Evolutionary conservation across 2,888 invertebrate genomes (phyloP).

Genomic region (Eilema sororculum): DNA sequence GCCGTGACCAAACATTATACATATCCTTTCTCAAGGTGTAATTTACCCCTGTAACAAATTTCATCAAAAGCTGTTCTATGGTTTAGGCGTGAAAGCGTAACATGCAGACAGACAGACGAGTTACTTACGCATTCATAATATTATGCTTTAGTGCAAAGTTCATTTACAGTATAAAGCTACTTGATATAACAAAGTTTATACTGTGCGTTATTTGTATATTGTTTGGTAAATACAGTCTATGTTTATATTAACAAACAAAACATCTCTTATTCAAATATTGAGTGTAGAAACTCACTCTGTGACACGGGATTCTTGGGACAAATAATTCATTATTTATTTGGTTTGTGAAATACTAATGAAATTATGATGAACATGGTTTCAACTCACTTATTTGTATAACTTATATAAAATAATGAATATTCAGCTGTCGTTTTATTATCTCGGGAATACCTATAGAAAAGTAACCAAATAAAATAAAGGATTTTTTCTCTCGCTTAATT

Average conservation of each 20-base stretch:
- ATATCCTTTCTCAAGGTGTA: too few relatives aligned
- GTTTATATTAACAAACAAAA: neutral
- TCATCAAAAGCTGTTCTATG: too few relatives aligned
- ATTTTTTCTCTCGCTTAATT: too few relatives aligned
- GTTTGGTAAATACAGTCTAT: neutral
- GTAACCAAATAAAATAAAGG: too few relatives aligned
- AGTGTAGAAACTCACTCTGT: neutral
- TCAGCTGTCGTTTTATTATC: neutral
- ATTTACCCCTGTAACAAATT: too few relatives aligned
- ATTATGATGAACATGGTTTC: neutral
- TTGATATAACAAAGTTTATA: neutral
- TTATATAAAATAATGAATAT: neutral
- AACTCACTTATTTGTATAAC: neutral
- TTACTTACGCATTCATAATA: too few relatives aligned
- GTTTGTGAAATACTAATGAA: conserved; percentile 8
- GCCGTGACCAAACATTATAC: too few relatives aligned
- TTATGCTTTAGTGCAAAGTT: neutral
- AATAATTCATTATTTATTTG: conserved; percentile 11
- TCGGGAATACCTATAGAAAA: too few relatives aligned
- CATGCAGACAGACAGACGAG: too few relatives aligned
- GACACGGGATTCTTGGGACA: conserved; percentile 2
- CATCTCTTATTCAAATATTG: neutral
- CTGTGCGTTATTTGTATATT: neutral
- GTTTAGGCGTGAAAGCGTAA: too few relatives aligned
- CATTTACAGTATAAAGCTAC: neutral